phyloP scores from a whole-genome alignment of 2,113 vertebrate genomes.

The Cyprinus carpio region DNA sequence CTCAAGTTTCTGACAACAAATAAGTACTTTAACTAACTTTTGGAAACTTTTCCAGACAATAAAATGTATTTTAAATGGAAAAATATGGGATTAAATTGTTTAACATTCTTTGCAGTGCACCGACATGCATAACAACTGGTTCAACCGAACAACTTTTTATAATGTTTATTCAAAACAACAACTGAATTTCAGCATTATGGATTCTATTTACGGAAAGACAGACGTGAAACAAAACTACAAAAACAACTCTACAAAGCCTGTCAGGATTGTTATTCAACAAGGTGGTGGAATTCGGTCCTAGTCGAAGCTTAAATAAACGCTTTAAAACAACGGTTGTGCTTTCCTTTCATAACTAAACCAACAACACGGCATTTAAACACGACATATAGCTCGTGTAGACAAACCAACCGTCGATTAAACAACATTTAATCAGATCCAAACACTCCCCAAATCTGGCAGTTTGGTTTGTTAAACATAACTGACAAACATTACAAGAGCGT shows the following conservation, averaged over 20 bases:
- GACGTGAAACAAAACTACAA: neutral
- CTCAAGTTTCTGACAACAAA: neutral
- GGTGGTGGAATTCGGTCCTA: constrained; percentile 26
- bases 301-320: constrained; percentile 22
- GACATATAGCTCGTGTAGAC: neutral
- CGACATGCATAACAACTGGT: neutral
- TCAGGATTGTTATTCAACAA: constrained; percentile 13
- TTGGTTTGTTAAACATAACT: neutral
- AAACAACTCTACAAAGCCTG: constrained; percentile 13
- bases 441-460: neutral
- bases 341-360: neutral
- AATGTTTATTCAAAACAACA: neutral
- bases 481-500: constrained; percentile 8
- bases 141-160: neutral
- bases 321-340: neutral
- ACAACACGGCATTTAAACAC: neutral
- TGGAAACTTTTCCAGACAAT: neutral
- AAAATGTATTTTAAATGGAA: neutral
- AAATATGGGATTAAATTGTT: neutral
- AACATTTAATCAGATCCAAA: constrained; percentile 1
- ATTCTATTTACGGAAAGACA: neutral
- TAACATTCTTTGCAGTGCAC: neutral
- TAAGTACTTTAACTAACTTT: neutral
- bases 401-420: constrained; percentile 1
- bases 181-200: no score